Evolutionary conservation across 2,113 vertebrate species (phyloP), one percentile per base, ranked within the genome.

Genomic region (Spea multiplicata): DNA sequence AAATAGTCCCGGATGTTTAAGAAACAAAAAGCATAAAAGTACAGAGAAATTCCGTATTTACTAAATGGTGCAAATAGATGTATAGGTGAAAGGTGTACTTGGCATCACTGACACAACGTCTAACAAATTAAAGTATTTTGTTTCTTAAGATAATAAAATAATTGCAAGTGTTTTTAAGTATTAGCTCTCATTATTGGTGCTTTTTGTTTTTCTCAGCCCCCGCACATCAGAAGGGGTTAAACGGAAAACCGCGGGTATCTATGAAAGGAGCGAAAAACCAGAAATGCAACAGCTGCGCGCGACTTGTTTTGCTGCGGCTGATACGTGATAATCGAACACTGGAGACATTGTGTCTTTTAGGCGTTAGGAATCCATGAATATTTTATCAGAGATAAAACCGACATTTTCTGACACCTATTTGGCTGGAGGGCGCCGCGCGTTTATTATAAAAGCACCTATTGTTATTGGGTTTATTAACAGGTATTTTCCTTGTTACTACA

Each of bases 341-440:
- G 55, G 55, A 59, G 55, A 59, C 55, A 59, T 59, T 59, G 55
- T 59, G 55, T 59, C 50, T 53, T 53, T 53, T 53, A 53, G 1
- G 50, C 10, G 53, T 71, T 69, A 78, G n/a, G 55, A 73, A 62
- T 57, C 47, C 55, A 74, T 78, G 70, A 71, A 78, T 78, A 78
- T 72, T 78, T 78, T 13, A 78, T 64, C 30, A n/a, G 46, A 55
- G 69, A 72, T 72, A 78, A 78, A 71, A 78, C 12, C 16, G 71
- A 70, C 4, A 30, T 53, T 12, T 61, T 78, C 64, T 72, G 49
- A 17, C 48, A 72, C 69, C 69, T 16, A 13, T 53, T 47, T 12
- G 8, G 76, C 69, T 30, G 61, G 59, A 72, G 75, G 76, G 61
- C 14, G 47, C 45, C 14, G 16, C 52, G 3, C 6, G 8, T 72